phyloP scores from a whole-genome alignment of 2,113 vertebrate genomes.

The Gnathonemus longibarbis region DNA sequence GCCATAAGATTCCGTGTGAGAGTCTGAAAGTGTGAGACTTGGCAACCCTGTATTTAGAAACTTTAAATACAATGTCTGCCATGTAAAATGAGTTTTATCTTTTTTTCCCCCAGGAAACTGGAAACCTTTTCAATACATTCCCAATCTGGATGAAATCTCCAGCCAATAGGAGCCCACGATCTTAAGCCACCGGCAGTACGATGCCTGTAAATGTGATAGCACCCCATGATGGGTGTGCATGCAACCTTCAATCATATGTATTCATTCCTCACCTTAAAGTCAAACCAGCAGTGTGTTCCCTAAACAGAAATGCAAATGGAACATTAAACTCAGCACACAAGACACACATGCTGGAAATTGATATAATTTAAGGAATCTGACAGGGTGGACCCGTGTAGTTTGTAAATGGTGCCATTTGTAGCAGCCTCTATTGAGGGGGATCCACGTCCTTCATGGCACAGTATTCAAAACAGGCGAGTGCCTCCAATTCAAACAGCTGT shows the following conservation, averaged over 20 bases:
- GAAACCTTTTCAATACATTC: neutral
- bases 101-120: neutral
- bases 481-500: neutral
- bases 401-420: neutral
- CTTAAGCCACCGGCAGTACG: neutral
- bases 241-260: neutral
- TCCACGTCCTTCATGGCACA: neutral
- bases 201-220: neutral
- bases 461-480: neutral
- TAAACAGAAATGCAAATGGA: neutral
- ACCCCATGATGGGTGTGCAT: neutral
- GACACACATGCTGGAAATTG: neutral
- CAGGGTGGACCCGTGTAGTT: neutral
- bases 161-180: neutral
- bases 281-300: neutral
- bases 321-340: neutral
- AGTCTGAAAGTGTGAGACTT: neutral
- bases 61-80: neutral
- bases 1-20: neutral
- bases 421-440: neutral
- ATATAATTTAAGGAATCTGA: neutral
- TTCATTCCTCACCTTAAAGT: neutral
- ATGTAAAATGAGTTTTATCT: neutral
- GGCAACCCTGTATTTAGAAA: neutral
- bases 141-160: neutral